Evolutionary conservation across 2,113 vertebrate species (phyloP).

Genomic region (Callochromis pleurospilus): DNA sequence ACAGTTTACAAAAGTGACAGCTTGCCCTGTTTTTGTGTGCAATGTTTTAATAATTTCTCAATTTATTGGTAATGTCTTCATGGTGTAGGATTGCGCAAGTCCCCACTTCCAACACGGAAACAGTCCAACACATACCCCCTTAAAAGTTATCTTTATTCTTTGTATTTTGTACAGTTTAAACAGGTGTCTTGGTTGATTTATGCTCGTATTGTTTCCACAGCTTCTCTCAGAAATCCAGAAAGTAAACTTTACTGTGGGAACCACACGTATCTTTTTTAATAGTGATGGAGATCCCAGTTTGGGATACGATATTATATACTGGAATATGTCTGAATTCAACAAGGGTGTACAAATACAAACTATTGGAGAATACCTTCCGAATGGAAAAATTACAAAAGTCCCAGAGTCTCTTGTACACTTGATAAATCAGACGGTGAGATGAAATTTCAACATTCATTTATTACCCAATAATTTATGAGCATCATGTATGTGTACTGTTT

Average conservation of each 20-base stretch:
- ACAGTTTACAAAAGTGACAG: not conserved
- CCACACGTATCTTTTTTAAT: constrained; percentile 21
- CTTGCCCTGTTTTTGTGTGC: not conserved
- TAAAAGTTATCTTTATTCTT: not conserved
- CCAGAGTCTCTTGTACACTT: not conserved
- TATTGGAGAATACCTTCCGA: constrained; percentile 37
- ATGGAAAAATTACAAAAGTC: not conserved
- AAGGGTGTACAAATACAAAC: not conserved
- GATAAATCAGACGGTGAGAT: not conserved
- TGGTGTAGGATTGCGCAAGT: fast-evolving
- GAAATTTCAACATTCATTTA: not conserved
- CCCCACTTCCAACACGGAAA: not conserved
- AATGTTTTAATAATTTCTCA: not conserved
- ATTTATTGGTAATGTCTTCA: not conserved
- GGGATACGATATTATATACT: constrained; percentile 45
- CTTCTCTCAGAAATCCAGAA: constrained; percentile 35
- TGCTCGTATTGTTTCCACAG: not conserved
- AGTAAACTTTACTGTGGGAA: constrained; percentile 17
- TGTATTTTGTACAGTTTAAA: not conserved
- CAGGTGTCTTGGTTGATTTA: not conserved
- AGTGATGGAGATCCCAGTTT: constrained; percentile 10
- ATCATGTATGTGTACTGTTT: not conserved
- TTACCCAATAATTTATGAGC: not conserved
- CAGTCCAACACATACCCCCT: not conserved
- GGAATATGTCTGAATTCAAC: not conserved